Evolutionary conservation across 2,888 invertebrate species (phyloP).

Genomic region (Stenolophus ochropezus): DNA sequence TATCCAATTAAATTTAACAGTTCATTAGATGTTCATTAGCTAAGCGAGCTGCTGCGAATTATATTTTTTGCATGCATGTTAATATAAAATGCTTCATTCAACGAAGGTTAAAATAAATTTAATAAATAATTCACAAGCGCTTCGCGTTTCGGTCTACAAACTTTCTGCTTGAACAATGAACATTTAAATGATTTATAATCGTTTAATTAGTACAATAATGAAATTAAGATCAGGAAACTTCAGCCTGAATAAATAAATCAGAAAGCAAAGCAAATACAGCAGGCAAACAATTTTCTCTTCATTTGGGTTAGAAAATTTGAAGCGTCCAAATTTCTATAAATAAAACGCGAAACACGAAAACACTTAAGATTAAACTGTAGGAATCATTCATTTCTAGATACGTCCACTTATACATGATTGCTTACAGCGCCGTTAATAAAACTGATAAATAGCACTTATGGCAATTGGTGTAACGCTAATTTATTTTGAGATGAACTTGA

Average conservation of each 20-base stretch:
- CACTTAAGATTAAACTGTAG: slow-evolving; percentile 4
- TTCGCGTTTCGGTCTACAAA: slow-evolving; percentile 38
- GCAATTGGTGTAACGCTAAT: not conserved
- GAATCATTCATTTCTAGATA: slow-evolving; percentile 15
- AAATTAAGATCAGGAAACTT: slow-evolving; percentile 9
- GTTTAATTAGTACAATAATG: slow-evolving; percentile 21
- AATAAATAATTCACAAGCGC: slow-evolving; percentile 24
- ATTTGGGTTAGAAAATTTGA: slow-evolving; percentile 38
- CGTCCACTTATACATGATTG: not conserved
- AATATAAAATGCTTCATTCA: slow-evolving; percentile 3
- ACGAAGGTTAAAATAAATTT: slow-evolving; percentile 25
- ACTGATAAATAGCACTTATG: not conserved
- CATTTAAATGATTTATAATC: slow-evolving; percentile 14
- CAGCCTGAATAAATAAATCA: slow-evolving; percentile 2
- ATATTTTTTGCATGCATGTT: not conserved
- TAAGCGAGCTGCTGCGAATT: not conserved
- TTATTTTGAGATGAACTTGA: not conserved
- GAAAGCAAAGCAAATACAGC: slow-evolving; percentile 18
- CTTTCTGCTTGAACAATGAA: slow-evolving; percentile 5
- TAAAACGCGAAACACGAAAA: not conserved
- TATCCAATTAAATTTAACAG: slow-evolving; percentile 25
- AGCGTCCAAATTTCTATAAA: slow-evolving; percentile 17
- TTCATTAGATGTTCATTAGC: slow-evolving; percentile 29
- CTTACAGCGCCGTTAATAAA: not conserved
- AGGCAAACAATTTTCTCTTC: too few relatives aligned